Evolutionary conservation across 2,888 invertebrate species (phyloP).

Genomic region (Saturnia japonica): DNA sequence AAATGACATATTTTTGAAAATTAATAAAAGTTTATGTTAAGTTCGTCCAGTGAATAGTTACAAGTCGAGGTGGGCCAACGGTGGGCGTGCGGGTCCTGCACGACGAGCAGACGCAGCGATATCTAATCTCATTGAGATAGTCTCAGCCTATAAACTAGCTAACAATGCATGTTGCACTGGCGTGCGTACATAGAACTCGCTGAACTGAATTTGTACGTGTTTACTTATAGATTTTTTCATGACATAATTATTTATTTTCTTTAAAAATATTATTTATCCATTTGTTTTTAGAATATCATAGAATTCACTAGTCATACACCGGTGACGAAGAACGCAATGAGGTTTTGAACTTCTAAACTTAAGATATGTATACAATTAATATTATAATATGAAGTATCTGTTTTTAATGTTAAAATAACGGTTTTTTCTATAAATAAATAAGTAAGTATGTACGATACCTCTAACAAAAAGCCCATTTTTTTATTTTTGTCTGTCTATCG

Average conservation of each 20-base stretch:
- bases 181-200: conserved; percentile 25
- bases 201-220: neutral
- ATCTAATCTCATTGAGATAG: conserved; percentile 67
- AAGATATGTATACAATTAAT: no score
- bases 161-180: conserved; percentile 44
- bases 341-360: no score
- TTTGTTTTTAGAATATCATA: no score
- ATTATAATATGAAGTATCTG: no score
- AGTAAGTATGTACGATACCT: no score
- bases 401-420: no score
- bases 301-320: no score
- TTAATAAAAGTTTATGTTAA: neutral
- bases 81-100: conserved; percentile 55
- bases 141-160: conserved; percentile 58
- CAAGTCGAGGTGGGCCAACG: conserved; percentile 41
- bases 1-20: neutral
- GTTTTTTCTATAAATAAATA: no score
- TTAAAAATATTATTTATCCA: no score
- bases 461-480: no score
- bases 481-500: no score
- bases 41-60: neutral
- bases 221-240: neutral
- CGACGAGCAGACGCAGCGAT: conserved; percentile 49
- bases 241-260: neutral
- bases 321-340: no score